Base-by-base conservation (phyloP, 2,113 vertebrate genomes). In the Calyptommatus sinebrachiatus region DNA sequence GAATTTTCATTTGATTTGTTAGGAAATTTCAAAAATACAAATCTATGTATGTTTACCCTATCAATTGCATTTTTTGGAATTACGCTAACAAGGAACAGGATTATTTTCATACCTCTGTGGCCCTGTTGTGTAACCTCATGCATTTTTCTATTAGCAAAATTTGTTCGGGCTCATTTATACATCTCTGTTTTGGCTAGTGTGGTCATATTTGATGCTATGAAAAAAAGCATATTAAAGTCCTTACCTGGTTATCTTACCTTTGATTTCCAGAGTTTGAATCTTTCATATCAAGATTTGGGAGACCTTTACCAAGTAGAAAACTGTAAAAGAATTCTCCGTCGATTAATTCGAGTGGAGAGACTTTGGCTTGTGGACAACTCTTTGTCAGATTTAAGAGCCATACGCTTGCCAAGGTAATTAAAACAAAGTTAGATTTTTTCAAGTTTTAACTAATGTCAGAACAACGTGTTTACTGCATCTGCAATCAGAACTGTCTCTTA, bases 271-370 rank as follows among this genome's bases (percentile, higher is more conserved):
- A 96, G 96, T 90, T 29, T 99, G 88, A 99, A 99, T 89, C 93
- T 99, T 90, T 99, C 97, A 82, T 99, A 97, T 93, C 98, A 99
- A 91, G 95, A 97, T 90, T 88, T 99, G 87, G 98, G 98, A 31
- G 96, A 99, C 41, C 87, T 91, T 75, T 98, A 96, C 89, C 97
- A 99, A 92, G 79, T 93, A 85, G 94, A 96, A 86, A 99, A 99
- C 83, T 96, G 97, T 89, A 87, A 94, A 24, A 94, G 96, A 31
- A 98, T 99, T 88, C 96, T 99, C 73, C 92, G 87, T 50, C 94
- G 97, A 85, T 88, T 99, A 78, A 98, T 99, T 88, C 93, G 96
- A 5, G 97, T 97, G 53, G 96, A 99, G 93, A 96, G 92, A 35
- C 96, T 98, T 68, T 98, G 98, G 91, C 83, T 99, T 92, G 94